Conservation (phyloP, 1,140 invertebrate genomes). For the Meteorus sp. region DNA sequence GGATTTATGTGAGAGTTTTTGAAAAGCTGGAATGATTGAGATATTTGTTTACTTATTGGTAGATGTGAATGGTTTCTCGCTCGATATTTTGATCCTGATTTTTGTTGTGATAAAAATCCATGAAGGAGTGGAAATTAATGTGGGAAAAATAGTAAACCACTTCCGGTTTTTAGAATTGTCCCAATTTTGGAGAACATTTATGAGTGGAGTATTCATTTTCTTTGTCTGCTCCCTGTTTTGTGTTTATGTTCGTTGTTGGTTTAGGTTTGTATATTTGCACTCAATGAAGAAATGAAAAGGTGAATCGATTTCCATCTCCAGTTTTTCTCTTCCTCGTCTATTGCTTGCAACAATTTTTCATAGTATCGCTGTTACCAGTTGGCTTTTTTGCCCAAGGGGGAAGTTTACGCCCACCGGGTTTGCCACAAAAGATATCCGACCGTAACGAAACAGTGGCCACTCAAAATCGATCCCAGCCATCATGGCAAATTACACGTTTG, state of each 20-base stretch:
- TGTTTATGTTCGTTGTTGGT: neutral
- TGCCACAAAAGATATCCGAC: conserved; percentile 59
- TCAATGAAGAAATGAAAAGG: conserved; percentile 3
- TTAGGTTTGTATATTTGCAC: neutral
- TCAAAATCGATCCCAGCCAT: conserved; percentile 58
- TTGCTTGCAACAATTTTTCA: conserved; percentile 19
- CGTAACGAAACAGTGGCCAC: conserved; percentile 56
- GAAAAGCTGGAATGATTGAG: too few species aligned
- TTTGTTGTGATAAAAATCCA: too few species aligned
- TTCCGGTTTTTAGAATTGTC: neutral
- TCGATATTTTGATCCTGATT: too few species aligned
- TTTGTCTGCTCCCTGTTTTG: conserved; percentile 4
- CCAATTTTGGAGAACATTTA: neutral
- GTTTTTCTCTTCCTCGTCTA: conserved; percentile 19
- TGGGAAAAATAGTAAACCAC: conserved; percentile 7
- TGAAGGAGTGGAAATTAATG: too few species aligned
- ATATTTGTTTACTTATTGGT: too few species aligned
- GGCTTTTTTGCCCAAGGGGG: conserved; percentile 53
- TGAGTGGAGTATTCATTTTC: conserved; percentile 17
- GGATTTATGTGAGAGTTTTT: too few species aligned
- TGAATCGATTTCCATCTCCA: conserved; percentile 23
- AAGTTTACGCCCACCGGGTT: conserved; percentile 54
- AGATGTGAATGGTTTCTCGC: too few species aligned
- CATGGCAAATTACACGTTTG: too few species aligned
- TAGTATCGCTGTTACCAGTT: conserved; percentile 51